These are phyloP conservation scores for Psittacula echo DNA, from an alignment of 2,797 vertebrate species.

Conservation along the genomic window DNA sequence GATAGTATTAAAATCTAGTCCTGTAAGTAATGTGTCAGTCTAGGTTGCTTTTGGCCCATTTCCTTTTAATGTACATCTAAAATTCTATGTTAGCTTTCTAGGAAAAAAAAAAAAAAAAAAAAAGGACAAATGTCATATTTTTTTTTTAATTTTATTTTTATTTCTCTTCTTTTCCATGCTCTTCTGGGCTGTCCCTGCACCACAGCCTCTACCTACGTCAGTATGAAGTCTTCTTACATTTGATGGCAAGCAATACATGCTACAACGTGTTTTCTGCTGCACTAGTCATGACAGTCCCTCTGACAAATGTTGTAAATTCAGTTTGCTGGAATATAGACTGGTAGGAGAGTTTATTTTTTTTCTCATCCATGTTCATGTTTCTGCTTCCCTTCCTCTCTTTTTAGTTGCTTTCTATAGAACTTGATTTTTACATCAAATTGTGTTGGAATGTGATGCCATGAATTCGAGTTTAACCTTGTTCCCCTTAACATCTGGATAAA, in stretches of 20 bases:
- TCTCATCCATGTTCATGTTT: background rate
- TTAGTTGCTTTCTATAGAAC: background rate
- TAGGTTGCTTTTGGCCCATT: background rate
- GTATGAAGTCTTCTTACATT: background rate
- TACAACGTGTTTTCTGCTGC: background rate
- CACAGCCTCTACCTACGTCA: rapidly evolving
- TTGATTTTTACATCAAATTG: background rate
- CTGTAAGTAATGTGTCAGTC: background rate
- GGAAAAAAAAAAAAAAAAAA: background rate
- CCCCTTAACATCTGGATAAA: background rate
- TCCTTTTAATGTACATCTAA: background rate
- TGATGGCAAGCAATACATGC: rapidly evolving
- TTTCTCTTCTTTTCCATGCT: background rate
- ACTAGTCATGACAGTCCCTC: background rate
- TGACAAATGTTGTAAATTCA: background rate
- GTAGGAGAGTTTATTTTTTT: background rate
- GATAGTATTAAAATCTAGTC: background rate
- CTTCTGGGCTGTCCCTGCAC: rapidly evolving
- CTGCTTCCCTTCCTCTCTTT: background rate
- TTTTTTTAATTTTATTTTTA: background rate
- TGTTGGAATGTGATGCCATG: background rate
- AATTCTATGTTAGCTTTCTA: background rate
- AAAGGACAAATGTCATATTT: background rate
- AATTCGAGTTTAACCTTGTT: background rate
- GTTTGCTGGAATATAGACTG: background rate